phyloP scores from a whole-genome alignment of 2,888 invertebrate species.

The Drosophila monieri region DNA sequence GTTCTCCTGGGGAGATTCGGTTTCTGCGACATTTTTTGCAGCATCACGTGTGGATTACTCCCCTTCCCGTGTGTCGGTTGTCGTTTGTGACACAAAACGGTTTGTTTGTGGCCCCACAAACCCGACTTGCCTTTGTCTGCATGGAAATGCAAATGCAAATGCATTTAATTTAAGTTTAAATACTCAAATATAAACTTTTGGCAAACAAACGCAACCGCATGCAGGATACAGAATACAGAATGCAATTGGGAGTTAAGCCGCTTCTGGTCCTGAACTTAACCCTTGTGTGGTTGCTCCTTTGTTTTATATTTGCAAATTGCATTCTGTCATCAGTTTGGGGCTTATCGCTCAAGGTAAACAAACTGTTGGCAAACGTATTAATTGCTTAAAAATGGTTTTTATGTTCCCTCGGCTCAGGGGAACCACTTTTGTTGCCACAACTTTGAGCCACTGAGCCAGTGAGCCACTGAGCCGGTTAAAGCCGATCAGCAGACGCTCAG shows the following conservation, averaged over 20 bases:
- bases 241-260: constrained; percentile 49
- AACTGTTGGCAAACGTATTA: constrained; percentile 67
- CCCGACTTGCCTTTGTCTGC: constrained; percentile 63
- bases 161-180: constrained; percentile 83
- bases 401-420: constrained; percentile 10
- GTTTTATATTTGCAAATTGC: constrained; percentile 67
- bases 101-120: constrained; percentile 63
- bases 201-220: constrained; percentile 72
- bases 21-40: constrained; percentile 30
- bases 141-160: constrained; percentile 79
- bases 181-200: constrained; percentile 79
- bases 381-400: constrained; percentile 66
- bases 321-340: constrained; percentile 67
- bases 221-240: constrained; percentile 15
- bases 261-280: constrained; percentile 42
- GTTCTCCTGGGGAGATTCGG: constrained; percentile 5
- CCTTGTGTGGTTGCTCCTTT: constrained; percentile 37
- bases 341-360: constrained; percentile 69
- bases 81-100: constrained; percentile 69
- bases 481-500: constrained; percentile 76
- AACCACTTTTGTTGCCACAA: constrained; percentile 25
- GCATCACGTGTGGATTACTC: constrained; percentile 56
- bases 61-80: constrained; percentile 59
- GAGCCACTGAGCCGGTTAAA: constrained; percentile 67
- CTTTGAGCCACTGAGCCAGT: constrained; percentile 65